Conservation (phyloP, 2,113 vertebrate genomes). For the Gymnocephalus cernua region DNA sequence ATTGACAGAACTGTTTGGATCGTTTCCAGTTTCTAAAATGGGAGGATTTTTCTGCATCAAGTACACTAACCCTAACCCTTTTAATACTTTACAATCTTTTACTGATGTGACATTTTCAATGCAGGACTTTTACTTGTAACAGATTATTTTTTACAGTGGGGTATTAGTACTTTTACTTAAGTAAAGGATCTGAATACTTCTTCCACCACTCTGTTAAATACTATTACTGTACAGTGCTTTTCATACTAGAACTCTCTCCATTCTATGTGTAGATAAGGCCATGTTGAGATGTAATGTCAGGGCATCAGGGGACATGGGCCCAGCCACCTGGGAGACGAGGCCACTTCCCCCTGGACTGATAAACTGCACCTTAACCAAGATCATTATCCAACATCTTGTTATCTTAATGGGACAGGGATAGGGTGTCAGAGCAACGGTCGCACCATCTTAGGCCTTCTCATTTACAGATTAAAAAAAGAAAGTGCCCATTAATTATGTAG, state of each 20-base stretch:
- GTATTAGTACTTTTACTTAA: too few species aligned
- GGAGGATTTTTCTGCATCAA: too few species aligned
- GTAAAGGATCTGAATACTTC: too few species aligned
- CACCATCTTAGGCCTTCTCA: conserved; percentile 86
- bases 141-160: too few species aligned
- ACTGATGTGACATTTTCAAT: too few species aligned
- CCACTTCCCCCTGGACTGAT: conserved; percentile 72
- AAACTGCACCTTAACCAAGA: conserved; percentile 77
- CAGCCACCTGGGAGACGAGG: conserved; percentile 73
- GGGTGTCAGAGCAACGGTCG: conserved; percentile 75
- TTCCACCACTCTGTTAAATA: neutral
- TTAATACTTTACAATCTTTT: too few species aligned
- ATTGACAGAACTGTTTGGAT: too few species aligned
- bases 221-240: neutral
- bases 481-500: conserved; percentile 92
- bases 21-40: too few species aligned
- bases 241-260: conserved; percentile 6
- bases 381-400: conserved; percentile 90
- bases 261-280: conserved; percentile 32
- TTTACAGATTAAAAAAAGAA: conserved; percentile 94
- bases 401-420: conserved; percentile 91
- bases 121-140: too few species aligned
- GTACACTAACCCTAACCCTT: too few species aligned
- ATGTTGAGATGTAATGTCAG: conserved; percentile 24
- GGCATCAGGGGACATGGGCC: conserved; percentile 43